A percentile compares a stretch with the other conserved stretches of the same genome.
These are phyloP conservation scores for Pachypsylla venusta DNA, from an alignment of 1,140 invertebrate genomes.

Conservation along the genomic window DNA sequence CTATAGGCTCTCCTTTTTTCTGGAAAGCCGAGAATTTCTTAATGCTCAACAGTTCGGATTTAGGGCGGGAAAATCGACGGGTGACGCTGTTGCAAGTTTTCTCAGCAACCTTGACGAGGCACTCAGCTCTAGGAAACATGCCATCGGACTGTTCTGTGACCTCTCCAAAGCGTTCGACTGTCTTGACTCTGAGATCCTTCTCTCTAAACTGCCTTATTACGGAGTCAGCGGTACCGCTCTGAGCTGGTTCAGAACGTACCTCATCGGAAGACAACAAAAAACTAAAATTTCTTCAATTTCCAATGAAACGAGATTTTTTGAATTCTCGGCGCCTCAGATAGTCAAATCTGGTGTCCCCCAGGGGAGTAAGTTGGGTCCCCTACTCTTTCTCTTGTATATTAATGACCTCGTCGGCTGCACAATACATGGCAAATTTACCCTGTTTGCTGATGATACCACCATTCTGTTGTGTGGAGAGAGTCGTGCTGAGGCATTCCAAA, in stretches of 20 bases:
- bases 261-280: conserved; percentile 4
- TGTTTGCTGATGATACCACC: not conserved
- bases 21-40: conserved; percentile 8
- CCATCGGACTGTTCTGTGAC: conserved; percentile 14
- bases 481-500: not conserved
- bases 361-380: not conserved
- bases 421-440: not conserved
- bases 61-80: not conserved
- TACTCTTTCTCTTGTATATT: not conserved
- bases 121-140: not conserved
- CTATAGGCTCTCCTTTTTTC: conserved; percentile 5
- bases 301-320: not conserved
- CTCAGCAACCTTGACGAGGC: not conserved
- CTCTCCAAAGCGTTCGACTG: conserved; percentile 15
- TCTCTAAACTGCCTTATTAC: conserved; percentile 11
- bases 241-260: conserved; percentile 12
- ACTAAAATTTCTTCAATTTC: conserved; percentile 6
- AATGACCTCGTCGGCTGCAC: not conserved
- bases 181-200: conserved; percentile 11
- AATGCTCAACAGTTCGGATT: conserved; percentile 12
- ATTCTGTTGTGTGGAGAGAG: not conserved
- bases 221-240: conserved; percentile 1
- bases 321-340: not conserved
- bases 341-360: not conserved
- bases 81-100: not conserved